Conservation (phyloP, 1,140 invertebrate species). For the Drosophila pseudoobscura region DNA sequence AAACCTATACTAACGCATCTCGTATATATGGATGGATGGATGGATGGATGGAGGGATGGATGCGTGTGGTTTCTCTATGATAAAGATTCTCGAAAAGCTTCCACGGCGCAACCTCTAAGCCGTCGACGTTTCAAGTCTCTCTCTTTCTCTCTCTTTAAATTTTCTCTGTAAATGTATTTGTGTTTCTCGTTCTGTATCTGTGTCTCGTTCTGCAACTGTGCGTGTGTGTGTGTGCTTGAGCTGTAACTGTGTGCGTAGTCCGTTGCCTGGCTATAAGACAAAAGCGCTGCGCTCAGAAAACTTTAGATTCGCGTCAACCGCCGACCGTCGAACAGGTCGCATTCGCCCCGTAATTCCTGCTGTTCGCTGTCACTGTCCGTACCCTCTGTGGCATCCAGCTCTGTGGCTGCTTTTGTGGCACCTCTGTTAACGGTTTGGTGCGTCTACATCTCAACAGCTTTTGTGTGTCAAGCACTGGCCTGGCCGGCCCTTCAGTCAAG, state of each 20-base stretch:
- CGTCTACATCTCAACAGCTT: conserved; percentile 1
- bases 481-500: neutral
- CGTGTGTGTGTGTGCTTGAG: neutral
- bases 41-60: neutral
- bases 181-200: neutral
- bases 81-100: conserved; percentile 46
- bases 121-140: conserved; percentile 38
- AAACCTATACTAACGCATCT: conserved; percentile 4
- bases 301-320: conserved; percentile 73
- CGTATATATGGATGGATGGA: neutral
- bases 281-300: conserved; percentile 55
- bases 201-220: conserved; percentile 4
- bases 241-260: neutral
- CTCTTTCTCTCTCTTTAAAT: neutral
- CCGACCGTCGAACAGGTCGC: conserved; percentile 62
- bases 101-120: conserved; percentile 64
- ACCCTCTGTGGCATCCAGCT: neutral
- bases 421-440: conserved; percentile 26
- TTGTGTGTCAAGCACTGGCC: conserved; percentile 35
- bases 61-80: conserved; percentile 19
- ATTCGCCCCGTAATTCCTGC: conserved; percentile 33
- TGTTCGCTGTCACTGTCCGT: conserved; percentile 14
- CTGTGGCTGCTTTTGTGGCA: conserved; percentile 5
- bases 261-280: conserved; percentile 58
- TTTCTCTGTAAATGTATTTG: no score